Percentiles rank a stretch among this genome's conserved stretches.
Conservation (phyloP, 1,140 invertebrate species). For the Drosophila ogumai region DNA sequence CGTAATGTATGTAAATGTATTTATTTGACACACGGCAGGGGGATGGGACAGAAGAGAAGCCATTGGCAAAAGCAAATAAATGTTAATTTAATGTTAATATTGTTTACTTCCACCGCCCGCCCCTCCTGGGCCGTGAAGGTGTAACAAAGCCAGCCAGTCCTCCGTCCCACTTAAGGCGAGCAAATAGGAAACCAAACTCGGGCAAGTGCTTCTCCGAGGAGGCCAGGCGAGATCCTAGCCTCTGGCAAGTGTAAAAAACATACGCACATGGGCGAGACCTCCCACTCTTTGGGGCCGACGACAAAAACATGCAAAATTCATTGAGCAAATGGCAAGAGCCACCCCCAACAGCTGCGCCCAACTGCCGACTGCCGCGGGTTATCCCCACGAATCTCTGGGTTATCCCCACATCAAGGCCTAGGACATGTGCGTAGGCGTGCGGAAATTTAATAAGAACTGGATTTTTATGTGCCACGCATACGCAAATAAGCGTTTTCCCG, state of each 20-base stretch:
- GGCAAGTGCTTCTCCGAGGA: conserved; percentile 7
- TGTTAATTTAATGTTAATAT: conserved; percentile 81
- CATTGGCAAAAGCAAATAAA: conserved; percentile 72
- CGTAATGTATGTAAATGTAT: conserved; percentile 80
- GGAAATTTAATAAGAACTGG: conserved; percentile 83
- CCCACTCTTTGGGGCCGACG: neutral
- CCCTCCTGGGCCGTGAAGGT: conserved; percentile 45
- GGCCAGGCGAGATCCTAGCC: conserved; percentile 12
- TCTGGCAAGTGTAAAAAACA: conserved; percentile 33
- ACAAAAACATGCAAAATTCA: conserved; percentile 73
- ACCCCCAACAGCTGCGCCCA: conserved; percentile 47
- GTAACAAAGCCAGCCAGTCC: conserved; percentile 39
- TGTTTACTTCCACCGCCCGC: conserved; percentile 53
- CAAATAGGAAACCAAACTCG: conserved; percentile 44
- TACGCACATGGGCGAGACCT: neutral
- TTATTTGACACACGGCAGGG: conserved; percentile 49
- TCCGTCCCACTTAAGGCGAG: neutral
- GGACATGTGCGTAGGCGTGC: conserved; percentile 73
- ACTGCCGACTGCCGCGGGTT: conserved; percentile 11
- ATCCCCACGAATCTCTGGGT: neutral
- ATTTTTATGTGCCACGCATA: conserved; percentile 78
- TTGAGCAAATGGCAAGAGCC: conserved; percentile 52
- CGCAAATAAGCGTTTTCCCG: conserved; percentile 60
- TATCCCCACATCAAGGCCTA: conserved; percentile 14
- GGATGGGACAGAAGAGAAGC: conserved; percentile 1